Evolutionary conservation across 2,113 vertebrate species (phyloP).

Genomic region (Apistogramma diplotaenia): DNA sequence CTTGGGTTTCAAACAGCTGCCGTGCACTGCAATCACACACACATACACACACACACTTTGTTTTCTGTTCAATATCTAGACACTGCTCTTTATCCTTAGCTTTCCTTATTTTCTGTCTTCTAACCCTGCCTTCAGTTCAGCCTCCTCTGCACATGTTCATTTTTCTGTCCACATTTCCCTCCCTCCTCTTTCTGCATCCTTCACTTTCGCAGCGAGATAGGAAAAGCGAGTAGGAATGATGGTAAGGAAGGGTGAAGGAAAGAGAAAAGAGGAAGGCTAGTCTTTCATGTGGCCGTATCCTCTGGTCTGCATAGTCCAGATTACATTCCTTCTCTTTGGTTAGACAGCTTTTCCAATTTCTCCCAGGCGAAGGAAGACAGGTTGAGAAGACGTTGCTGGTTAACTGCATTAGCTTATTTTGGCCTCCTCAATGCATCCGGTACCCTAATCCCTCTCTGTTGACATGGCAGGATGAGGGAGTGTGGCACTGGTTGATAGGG

Average conservation of each 20-base stretch:
- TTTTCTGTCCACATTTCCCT: conserved; percentile 54
- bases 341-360: conserved; percentile 72
- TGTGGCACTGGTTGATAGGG: conserved; percentile 66
- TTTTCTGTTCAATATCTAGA: conserved; percentile 60
- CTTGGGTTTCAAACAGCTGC: conserved; percentile 86
- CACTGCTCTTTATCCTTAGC: not conserved
- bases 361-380: conserved; percentile 59
- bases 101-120: not conserved
- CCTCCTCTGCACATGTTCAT: conserved; percentile 41
- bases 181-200: conserved; percentile 55
- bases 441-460: conserved; percentile 68
- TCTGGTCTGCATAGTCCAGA: conserved; percentile 73
- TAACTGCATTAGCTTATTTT: conserved; percentile 70
- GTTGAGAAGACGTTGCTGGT: conserved; percentile 63
- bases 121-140: conserved; percentile 3
- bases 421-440: conserved; percentile 43
- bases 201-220: conserved; percentile 22
- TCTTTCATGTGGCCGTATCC: conserved; percentile 65
- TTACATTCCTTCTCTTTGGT: conserved; percentile 63
- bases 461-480: conserved; percentile 62
- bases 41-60: conserved; percentile 37
- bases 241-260: conserved; percentile 57
- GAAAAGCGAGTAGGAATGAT: conserved; percentile 38
- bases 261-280: conserved; percentile 59
- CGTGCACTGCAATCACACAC: conserved; percentile 80